phyloP scores from a whole-genome alignment of 1,140 invertebrate species.

The Meloidogyne floridensis region DNA sequence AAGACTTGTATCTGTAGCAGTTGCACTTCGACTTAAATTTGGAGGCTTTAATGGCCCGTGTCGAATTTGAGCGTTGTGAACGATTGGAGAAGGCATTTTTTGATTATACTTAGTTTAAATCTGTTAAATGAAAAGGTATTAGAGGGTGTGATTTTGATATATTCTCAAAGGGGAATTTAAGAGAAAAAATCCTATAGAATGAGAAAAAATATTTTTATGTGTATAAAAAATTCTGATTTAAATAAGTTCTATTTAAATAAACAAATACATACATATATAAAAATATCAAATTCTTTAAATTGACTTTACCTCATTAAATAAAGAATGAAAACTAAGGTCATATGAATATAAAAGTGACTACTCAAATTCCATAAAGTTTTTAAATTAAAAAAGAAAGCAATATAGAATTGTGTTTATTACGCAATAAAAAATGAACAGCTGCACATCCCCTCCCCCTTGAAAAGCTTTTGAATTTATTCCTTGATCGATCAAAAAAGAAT shows the following conservation, averaged over 20 bases:
- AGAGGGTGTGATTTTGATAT: background rate
- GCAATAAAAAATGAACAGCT: background rate
- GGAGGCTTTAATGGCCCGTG: constrained; percentile 28
- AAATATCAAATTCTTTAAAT: constrained; percentile 1
- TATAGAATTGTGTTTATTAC: background rate
- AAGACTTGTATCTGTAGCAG: constrained; percentile 16
- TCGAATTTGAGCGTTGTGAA: constrained; percentile 31
- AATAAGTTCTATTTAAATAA: background rate
- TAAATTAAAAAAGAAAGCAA: too few species aligned
- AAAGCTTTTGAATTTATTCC: background rate
- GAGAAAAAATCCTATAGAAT: too few species aligned
- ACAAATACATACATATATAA: background rate
- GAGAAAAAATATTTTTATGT: too few species aligned
- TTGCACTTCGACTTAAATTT: constrained; percentile 20
- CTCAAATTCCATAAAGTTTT: background rate
- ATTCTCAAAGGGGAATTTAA: background rate
- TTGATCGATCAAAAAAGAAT: background rate
- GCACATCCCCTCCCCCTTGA: background rate
- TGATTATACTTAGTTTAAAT: background rate
- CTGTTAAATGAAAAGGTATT: background rate
- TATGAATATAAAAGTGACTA: background rate
- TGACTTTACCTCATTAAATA: background rate
- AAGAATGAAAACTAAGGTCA: background rate
- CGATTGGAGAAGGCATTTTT: constrained; percentile 21
- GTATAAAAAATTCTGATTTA: background rate